phyloP scores from a whole-genome alignment of 2,888 invertebrate genomes.

The Microplitis manilae region DNA sequence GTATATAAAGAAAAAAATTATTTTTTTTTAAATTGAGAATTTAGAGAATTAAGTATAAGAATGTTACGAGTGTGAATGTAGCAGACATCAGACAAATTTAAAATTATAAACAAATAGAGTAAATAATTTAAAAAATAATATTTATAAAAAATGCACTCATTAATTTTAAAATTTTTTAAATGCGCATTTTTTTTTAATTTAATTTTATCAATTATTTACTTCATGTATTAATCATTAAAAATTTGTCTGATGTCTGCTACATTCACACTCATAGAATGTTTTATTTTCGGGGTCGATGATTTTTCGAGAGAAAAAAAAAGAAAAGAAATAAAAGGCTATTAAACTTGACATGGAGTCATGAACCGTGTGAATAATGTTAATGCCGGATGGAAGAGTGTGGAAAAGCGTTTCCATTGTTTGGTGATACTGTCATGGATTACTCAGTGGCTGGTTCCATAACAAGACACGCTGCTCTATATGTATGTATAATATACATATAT shows the following conservation, averaged over 20 bases:
- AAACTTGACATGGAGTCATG: constrained; percentile 23
- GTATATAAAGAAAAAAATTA: background rate
- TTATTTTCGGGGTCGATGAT: constrained; percentile 36
- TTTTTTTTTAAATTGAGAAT: background rate
- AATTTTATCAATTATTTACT: no score
- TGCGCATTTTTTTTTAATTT: no score
- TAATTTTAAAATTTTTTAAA: no score
- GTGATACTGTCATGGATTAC: constrained; percentile 37
- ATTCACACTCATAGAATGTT: no score
- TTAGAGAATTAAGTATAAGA: background rate
- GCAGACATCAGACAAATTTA: no score
- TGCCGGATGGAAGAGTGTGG: constrained; percentile 59
- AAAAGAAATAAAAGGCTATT: constrained; percentile 29
- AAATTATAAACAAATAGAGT: no score
- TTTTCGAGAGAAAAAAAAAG: constrained; percentile 1
- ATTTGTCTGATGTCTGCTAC: no score
- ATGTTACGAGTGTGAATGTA: no score
- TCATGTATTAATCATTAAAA: no score
- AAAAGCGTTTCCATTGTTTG: constrained; percentile 59
- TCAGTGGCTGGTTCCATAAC: constrained; percentile 22
- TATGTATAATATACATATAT: background rate
- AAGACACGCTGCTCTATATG: constrained; percentile 15
- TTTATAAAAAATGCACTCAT: no score
- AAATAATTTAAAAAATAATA: no score
- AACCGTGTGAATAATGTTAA: constrained; percentile 52